Conservation (phyloP, 2,113 vertebrate genomes). For the Takifugu flavidus region DNA sequence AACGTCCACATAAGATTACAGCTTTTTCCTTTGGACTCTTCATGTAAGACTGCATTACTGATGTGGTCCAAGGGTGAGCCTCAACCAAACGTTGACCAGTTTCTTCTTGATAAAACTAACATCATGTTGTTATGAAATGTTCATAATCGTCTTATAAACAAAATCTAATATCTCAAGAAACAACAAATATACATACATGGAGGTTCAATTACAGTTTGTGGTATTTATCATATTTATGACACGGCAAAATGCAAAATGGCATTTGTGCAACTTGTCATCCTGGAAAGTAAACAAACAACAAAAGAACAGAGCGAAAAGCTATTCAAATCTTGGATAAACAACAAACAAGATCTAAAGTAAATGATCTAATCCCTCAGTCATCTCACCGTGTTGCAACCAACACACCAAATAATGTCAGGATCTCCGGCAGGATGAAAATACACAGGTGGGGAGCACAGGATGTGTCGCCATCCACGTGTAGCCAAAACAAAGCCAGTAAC, state of each 20-base stretch:
- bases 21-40: no score
- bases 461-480: not conserved
- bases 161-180: not conserved
- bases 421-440: conserved; percentile 1
- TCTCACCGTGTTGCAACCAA: conserved; percentile 1
- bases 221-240: no score
- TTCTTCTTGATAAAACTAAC: no score
- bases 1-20: no score
- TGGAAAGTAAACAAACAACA: no score
- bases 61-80: no score
- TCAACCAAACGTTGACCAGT: no score
- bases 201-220: no score
- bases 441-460: conserved; percentile 6
- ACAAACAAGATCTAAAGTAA: conserved; percentile 15
- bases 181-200: not conserved
- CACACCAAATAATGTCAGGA: not conserved
- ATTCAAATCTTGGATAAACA: conserved; percentile 41
- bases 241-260: no score
- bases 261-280: no score
- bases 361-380: not conserved
- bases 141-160: not conserved
- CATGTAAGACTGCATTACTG: no score
- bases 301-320: not conserved
- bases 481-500: conserved; percentile 5
- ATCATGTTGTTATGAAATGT: not conserved